Conservation (phyloP, 2,888 invertebrate genomes). For the Orthosia gothica region DNA sequence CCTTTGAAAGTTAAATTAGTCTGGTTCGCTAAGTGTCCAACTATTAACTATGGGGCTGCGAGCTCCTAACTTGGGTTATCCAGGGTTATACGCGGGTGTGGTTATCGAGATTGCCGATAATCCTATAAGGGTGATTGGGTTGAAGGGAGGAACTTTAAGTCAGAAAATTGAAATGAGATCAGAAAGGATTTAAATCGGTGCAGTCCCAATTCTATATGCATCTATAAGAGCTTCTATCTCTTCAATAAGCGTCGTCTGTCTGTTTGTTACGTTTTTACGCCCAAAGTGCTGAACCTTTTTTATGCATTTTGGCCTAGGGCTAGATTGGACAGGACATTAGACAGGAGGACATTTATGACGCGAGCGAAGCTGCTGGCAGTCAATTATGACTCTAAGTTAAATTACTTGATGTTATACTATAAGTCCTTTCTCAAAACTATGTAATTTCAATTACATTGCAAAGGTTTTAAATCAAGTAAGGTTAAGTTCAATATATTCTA, state of each 20-base stretch:
- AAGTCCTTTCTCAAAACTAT: background rate
- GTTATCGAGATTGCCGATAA: constrained; percentile 37
- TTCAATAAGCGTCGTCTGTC: background rate
- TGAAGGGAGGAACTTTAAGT: background rate
- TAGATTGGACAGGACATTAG: too few species aligned
- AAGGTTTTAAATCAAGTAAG: background rate
- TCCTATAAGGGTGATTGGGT: background rate
- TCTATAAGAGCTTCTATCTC: background rate
- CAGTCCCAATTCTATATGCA: background rate
- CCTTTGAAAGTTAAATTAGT: constrained; percentile 70
- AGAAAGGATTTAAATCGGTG: background rate
- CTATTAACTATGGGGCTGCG: constrained; percentile 58
- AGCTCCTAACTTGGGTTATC: background rate
- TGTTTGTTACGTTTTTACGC: too few species aligned
- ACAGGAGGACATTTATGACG: too few species aligned
- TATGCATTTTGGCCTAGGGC: too few species aligned
- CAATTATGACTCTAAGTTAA: too few species aligned
- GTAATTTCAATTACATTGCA: background rate
- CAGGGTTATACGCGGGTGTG: constrained; percentile 3
- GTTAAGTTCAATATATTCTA: background rate
- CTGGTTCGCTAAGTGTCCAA: constrained; percentile 61
- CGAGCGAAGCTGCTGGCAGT: too few species aligned
- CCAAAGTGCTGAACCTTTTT: too few species aligned
- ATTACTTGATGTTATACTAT: background rate
- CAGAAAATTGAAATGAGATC: background rate